phyloP scores from a whole-genome alignment of 1,140 invertebrate species.

The Trachymyrmex cornetzi region DNA sequence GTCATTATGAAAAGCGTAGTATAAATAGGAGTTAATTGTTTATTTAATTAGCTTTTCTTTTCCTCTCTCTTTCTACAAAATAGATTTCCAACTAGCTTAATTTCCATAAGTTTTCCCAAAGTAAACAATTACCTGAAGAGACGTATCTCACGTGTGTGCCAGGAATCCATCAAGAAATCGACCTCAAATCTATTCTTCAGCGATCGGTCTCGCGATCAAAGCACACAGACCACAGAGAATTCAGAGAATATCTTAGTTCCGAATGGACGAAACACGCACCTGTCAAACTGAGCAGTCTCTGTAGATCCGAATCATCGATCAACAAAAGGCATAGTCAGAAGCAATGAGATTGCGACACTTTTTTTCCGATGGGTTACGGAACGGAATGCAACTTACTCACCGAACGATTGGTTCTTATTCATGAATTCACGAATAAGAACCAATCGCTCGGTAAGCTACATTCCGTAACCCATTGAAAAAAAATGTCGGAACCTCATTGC shows the following conservation, averaged over 20 bases:
- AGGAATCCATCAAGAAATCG: neutral
- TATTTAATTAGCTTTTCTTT: neutral
- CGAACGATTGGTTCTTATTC: too few species aligned
- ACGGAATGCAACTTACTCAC: too few species aligned
- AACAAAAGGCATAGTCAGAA: too few species aligned
- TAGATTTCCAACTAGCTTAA: neutral
- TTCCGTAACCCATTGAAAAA: too few species aligned
- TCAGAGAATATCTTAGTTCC: too few species aligned
- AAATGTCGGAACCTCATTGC: too few species aligned
- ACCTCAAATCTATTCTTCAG: neutral
- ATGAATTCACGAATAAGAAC: too few species aligned
- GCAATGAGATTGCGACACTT: too few species aligned
- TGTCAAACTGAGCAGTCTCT: conserved; percentile 1
- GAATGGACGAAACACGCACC: neutral
- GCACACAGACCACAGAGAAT: neutral
- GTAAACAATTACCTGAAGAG: neutral
- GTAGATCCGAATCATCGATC: neutral
- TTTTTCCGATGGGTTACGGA: too few species aligned
- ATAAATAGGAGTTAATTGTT: neutral
- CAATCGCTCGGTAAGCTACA: too few species aligned
- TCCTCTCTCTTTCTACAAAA: neutral
- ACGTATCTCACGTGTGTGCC: neutral
- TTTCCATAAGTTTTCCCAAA: neutral
- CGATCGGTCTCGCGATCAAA: neutral
- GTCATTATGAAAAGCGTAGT: neutral